Base-by-base conservation (phyloP, 2,888 invertebrate genomes). In the Sisyra nigra region DNA sequence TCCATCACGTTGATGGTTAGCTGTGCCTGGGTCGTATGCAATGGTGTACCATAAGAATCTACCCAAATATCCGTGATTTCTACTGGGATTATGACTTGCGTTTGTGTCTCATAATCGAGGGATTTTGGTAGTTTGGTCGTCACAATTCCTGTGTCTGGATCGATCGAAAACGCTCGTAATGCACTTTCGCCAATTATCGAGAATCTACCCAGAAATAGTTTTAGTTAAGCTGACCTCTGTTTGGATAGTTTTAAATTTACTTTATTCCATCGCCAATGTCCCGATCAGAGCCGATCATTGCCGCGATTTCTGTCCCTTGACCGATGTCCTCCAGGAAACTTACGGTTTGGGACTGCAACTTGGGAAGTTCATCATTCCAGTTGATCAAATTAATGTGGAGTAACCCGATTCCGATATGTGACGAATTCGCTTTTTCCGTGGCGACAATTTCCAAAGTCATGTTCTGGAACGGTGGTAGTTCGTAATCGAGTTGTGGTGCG, bases 301-400 rank as follows among this genome's bases (percentile, higher is more conserved):
- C 67, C 1, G 60, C 67, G n/a, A 83, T 66, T 3, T 49, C 46
- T 47, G 58, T 62, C 2, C 66, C 69, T 2, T 53, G 58, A 1
- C 58, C 60, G 19, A 69, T 68, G 13, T 72, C 74, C 61, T 82
- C 83, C 10, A 67, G 56, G 42, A 74, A 61, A 4, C 57, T 49
- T 1, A 64, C 65, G 1, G 53, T 61, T 30, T 57, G 45, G 14
- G 52, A 46, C 5, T 57, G 53, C 56, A 83, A 83, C 48, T 67
- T 67, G 1, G 84, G 84, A 48, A 62, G 52, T 55, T 81, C 80
- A 54, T 84, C 83, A 57, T 83, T 84, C 65, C 72, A 70, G 60
- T 84, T 80, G 24, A 62, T 59, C 35, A 82, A 65, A 44, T 66
- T 54, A 8, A 79, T 68, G 44, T 57, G 58, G 1, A 77, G 57